phyloP scores from a whole-genome alignment of 64 coral and sea anemone species.

The Dendrophyllia cribrosa region DNA sequence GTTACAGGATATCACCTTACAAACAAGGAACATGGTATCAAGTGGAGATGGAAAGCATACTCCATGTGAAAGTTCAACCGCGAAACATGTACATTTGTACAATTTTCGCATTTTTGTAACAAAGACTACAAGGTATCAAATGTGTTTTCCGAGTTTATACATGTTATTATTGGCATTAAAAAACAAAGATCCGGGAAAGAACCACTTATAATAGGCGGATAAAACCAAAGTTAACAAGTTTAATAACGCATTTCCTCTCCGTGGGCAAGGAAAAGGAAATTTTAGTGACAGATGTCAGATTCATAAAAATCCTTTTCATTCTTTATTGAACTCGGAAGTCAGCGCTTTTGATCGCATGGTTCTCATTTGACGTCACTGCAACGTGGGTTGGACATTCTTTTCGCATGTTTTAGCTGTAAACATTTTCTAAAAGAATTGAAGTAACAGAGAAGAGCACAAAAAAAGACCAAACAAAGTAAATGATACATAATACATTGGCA shows the following conservation, averaged over 20 bases:
- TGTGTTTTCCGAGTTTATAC: too few relatives aligned
- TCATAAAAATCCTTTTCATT: slow-evolving; percentile 19
- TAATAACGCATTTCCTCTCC: neutral
- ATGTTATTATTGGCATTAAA: too few relatives aligned
- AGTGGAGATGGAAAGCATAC: too few relatives aligned
- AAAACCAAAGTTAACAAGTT: too few relatives aligned
- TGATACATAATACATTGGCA: neutral
- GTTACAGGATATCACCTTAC: too few relatives aligned
- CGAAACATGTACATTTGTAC: too few relatives aligned
- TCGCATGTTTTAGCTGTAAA: neutral
- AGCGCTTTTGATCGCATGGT: neutral
- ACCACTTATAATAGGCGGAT: too few relatives aligned
- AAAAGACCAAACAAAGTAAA: neutral
- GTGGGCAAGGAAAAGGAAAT: neutral
- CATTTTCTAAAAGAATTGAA: neutral
- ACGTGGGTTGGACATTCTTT: slow-evolving; percentile 7
- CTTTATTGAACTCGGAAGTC: neutral
- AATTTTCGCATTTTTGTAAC: too few relatives aligned
- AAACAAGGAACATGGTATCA: too few relatives aligned
- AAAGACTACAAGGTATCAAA: too few relatives aligned
- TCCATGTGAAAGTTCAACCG: too few relatives aligned
- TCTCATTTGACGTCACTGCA: slow-evolving; percentile 22
- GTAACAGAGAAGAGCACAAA: neutral
- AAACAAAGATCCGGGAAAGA: too few relatives aligned
- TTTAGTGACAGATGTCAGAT: neutral